A percentile compares a stretch with the other conserved stretches of the same genome.
phyloP scores from a whole-genome alignment of 2,888 invertebrate genomes.

The Pristionchus maxplancki region DNA sequence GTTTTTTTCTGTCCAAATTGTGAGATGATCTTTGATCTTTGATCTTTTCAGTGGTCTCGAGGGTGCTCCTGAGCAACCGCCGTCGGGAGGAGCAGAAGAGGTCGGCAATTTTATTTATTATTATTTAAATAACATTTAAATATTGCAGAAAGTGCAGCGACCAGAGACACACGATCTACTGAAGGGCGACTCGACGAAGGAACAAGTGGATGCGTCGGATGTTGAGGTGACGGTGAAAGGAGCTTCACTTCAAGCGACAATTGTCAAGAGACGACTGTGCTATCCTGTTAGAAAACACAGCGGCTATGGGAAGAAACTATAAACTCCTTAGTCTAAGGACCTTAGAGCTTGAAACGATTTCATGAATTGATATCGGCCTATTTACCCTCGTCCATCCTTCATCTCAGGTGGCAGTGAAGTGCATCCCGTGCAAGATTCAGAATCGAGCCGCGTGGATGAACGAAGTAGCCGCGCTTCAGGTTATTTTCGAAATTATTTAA shows the following conservation, averaged over 20 bases:
- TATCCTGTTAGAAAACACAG: no score
- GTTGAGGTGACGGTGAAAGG: not conserved
- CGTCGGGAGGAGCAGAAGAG: not conserved
- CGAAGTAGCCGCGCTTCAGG: slow-evolving; percentile 38
- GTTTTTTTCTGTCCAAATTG: no score
- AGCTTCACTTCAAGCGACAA: no score
- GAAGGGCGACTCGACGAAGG: not conserved
- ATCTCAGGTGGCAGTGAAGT: slow-evolving; percentile 41
- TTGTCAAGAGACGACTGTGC: no score
- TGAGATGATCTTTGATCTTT: not conserved
- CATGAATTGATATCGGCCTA: no score
- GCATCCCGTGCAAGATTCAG: slow-evolving; percentile 29
- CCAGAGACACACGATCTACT: slow-evolving; percentile 15
- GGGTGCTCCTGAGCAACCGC: not conserved
- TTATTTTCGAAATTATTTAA: not conserved
- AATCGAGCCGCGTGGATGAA: slow-evolving; percentile 45
- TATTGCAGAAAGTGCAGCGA: not conserved
- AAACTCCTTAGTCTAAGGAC: no score
- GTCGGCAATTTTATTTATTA: not conserved
- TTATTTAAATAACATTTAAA: not conserved
- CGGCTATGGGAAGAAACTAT: no score
- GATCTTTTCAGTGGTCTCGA: not conserved
- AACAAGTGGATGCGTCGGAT: not conserved
- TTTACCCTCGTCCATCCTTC: not conserved
- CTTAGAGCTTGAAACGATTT: no score